Conservation (phyloP, 2,113 vertebrate species). For the Marmota monax region DNA sequence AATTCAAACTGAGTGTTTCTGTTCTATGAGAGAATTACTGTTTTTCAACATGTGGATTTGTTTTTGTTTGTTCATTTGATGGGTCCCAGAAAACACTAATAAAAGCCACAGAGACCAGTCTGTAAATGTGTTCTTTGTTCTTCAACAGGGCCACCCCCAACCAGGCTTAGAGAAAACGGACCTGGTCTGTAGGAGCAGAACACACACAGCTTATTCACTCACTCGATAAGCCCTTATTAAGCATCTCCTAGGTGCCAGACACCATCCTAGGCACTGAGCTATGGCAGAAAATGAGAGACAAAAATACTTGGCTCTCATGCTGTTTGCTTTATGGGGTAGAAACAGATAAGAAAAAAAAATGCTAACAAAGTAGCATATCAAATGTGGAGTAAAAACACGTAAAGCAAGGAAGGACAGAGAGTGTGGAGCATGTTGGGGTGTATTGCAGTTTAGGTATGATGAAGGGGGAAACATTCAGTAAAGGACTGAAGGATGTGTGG, state of each 20-base stretch:
- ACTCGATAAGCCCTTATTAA: not conserved
- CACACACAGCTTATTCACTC: not conserved
- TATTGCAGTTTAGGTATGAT: not conserved
- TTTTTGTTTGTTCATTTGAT: slow-evolving; percentile 77
- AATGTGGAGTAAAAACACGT: not conserved
- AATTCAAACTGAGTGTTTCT: slow-evolving; percentile 69
- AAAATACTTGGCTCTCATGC: not conserved
- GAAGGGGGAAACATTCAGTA: not conserved
- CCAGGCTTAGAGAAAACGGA: not conserved
- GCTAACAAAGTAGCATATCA: not conserved
- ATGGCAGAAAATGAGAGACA: not conserved
- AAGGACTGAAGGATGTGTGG: not conserved
- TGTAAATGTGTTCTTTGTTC: slow-evolving; percentile 62
- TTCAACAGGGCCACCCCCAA: not conserved
- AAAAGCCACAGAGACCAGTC: slow-evolving; percentile 80
- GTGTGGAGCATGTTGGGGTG: not conserved
- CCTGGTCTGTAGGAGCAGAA: not conserved
- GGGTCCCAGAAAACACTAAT: slow-evolving; percentile 83
- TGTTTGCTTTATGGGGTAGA: not conserved
- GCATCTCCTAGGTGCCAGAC: not conserved
- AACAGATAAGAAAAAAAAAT: not conserved
- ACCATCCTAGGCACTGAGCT: not conserved
- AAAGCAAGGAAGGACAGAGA: not conserved
- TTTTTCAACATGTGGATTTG: slow-evolving; percentile 75
- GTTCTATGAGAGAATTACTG: slow-evolving; percentile 79